A percentile compares a stretch with the other conserved stretches of the same genome.
Conservation (phyloP, 2,113 vertebrate genomes). For the Peromyscus maniculatus region DNA sequence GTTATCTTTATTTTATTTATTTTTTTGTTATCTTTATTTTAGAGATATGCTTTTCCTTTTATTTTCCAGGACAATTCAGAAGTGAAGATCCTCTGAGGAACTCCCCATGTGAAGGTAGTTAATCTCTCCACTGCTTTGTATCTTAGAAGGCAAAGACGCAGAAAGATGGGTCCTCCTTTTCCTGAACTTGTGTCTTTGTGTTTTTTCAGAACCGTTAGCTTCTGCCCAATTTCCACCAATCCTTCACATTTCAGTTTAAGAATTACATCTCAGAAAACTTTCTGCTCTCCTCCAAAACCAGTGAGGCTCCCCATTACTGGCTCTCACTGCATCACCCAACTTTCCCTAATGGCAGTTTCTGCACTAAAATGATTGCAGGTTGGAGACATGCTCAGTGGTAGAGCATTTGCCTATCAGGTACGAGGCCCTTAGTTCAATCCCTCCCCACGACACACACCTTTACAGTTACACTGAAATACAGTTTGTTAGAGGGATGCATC, state of each 20-base stretch:
- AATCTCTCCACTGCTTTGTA: not conserved
- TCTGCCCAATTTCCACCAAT: not conserved
- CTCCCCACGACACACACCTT: not conserved
- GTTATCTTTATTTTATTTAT: conserved; percentile 48
- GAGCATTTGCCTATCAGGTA: not conserved
- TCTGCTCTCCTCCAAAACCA: not conserved
- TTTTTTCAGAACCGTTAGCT: conserved; percentile 6
- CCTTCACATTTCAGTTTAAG: conserved; percentile 55
- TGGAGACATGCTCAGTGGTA: not conserved
- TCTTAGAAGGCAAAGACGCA: not conserved
- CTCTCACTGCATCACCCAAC: not conserved
- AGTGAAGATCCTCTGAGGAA: not conserved
- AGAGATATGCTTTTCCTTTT: not conserved
- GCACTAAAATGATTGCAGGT: not conserved
- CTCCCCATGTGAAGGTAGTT: not conserved
- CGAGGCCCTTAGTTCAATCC: not conserved
- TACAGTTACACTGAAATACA: not conserved
- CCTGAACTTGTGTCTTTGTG: not conserved
- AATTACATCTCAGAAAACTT: not conserved
- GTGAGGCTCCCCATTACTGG: not conserved
- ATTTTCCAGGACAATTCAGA: not conserved
- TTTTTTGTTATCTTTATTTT: conserved; percentile 50
- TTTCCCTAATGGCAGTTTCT: not conserved
- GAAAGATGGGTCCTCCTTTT: not conserved
- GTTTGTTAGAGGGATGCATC: not conserved